phyloP scores from a whole-genome alignment of 2,113 vertebrate genomes.

The Ardeotis arabs region DNA sequence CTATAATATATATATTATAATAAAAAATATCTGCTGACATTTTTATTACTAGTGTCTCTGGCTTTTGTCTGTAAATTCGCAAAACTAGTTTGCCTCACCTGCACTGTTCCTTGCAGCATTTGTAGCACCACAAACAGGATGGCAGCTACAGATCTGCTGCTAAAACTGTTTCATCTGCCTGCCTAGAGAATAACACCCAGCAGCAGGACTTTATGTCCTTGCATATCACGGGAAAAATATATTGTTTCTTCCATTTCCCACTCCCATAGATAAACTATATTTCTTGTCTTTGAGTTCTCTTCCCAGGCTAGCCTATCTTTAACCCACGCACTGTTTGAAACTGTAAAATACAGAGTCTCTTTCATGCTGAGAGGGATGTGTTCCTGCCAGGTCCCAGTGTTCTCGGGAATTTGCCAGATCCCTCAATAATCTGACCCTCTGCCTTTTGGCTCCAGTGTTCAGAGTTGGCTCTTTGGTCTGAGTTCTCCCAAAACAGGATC shows the following conservation, averaged over 20 bases:
- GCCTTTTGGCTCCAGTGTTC: constrained; percentile 3
- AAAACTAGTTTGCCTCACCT: neutral
- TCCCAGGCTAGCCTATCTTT: constrained; percentile 1
- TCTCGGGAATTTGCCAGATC: constrained; percentile 58
- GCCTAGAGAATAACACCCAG: neutral
- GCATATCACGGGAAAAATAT: neutral
- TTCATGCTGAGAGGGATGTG: constrained; percentile 1
- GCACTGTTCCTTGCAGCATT: neutral
- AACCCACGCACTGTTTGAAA: neutral
- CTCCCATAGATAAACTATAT: neutral
- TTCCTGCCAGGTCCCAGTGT: constrained; percentile 41
- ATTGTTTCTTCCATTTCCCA: neutral
- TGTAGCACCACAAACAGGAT: neutral
- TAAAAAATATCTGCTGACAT: neutral
- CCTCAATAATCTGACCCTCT: constrained; percentile 30
- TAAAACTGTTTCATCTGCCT: neutral
- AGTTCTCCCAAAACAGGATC: neutral
- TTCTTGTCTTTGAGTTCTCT: neutral
- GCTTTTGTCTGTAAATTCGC: neutral
- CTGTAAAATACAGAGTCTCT: constrained; percentile 28
- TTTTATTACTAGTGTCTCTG: neutral
- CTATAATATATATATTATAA: no score
- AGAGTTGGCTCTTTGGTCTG: neutral
- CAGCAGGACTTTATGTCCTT: neutral
- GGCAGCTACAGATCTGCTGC: neutral